Percentiles rank a stretch among this genome's conserved stretches.
These are phyloP conservation scores for Clitarchus hookeri DNA, from an alignment of 2,888 invertebrate species.

Conservation along the genomic window DNA sequence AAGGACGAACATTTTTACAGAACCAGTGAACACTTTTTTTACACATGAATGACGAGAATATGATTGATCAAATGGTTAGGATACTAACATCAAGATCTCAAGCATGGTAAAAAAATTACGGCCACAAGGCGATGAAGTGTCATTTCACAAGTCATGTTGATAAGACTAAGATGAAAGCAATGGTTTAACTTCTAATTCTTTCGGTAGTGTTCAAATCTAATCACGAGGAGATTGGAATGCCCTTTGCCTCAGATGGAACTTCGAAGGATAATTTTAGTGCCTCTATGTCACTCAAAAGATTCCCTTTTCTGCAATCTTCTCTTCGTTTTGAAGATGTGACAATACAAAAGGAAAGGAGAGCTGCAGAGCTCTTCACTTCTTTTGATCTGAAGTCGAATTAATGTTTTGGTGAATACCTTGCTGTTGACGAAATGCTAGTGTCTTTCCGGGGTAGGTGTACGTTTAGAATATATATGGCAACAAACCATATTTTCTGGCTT, in stretches of 20 bases:
- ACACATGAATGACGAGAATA: conserved; percentile 19
- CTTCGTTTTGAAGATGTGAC: conserved; percentile 24
- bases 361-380: not conserved
- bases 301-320: conserved; percentile 10
- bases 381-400: not conserved
- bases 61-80: conserved; percentile 19
- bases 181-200: conserved; percentile 4
- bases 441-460: not conserved
- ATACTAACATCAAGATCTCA: conserved; percentile 24
- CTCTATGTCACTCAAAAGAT: conserved; percentile 28
- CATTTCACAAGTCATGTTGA: conserved; percentile 24
- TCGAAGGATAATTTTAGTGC: conserved; percentile 24
- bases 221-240: too few species aligned
- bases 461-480: conserved; percentile 15
- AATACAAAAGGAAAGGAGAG: conserved; percentile 25
- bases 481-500: not conserved
- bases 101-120: conserved; percentile 12
- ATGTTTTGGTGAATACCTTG: not conserved
- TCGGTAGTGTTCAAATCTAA: too few species aligned
- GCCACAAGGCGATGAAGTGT: not conserved
- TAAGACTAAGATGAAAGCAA: conserved; percentile 22
- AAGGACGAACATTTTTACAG: not conserved
- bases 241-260: conserved; percentile 17
- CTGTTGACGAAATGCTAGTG: not conserved
- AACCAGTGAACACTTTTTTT: not conserved